phyloP scores from a whole-genome alignment of 2,113 vertebrate genomes.

The Trogon surrucura region DNA sequence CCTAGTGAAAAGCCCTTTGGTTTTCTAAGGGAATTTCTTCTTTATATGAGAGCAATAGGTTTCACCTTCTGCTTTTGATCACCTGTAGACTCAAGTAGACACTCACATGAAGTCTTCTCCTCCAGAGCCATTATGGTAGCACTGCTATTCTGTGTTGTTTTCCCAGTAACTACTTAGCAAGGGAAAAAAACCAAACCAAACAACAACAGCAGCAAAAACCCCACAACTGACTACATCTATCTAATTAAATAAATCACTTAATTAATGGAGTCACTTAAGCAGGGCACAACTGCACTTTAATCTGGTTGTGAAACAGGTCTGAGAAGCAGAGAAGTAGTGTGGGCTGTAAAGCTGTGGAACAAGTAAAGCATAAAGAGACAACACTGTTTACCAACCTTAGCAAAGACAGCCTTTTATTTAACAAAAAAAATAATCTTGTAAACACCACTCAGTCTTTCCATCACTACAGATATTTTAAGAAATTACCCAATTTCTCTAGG shows the following conservation, averaged over 20 bases:
- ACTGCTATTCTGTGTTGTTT: neutral
- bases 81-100: neutral
- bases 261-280: slow-evolving; percentile 4
- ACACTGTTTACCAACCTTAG: neutral
- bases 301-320: slow-evolving; percentile 25
- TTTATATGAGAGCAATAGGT: neutral
- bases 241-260: neutral
- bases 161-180: neutral
- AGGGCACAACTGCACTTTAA: neutral
- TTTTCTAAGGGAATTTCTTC: neutral
- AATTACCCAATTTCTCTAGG: neutral
- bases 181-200: neutral
- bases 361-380: neutral
- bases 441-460: neutral
- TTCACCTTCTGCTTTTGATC: neutral
- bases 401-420: neutral
- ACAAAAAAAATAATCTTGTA: neutral
- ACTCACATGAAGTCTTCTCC: neutral
- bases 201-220: neutral
- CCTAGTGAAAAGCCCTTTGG: neutral
- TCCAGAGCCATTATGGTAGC: neutral
- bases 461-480: neutral
- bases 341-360: neutral
- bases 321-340: neutral
- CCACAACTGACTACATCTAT: neutral